Conservation (phyloP, 1,140 invertebrate genomes). For the Diploscapter pachys region DNA sequence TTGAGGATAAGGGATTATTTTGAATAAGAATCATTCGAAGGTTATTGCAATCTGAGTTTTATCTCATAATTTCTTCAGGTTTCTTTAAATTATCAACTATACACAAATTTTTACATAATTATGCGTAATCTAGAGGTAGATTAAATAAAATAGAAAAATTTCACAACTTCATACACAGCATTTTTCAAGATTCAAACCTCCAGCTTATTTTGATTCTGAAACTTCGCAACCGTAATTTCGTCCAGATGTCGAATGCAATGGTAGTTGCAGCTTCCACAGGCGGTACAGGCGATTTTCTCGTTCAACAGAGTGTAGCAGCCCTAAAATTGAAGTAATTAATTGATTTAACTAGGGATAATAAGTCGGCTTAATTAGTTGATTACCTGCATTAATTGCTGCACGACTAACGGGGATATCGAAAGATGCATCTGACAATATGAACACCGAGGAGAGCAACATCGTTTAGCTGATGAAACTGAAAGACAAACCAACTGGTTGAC, state of each 20-base stretch:
- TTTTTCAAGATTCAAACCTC: no score
- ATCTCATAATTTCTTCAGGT: no score
- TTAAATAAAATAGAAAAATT: no score
- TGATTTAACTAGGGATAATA: not conserved
- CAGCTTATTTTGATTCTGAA: no score
- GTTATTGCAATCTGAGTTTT: no score
- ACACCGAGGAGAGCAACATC: conserved; percentile 18
- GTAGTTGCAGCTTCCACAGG: conserved; percentile 14
- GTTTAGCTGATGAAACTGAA: conserved; percentile 27
- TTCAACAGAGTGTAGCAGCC: conserved; percentile 26
- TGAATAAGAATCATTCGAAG: no score
- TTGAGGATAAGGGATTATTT: no score
- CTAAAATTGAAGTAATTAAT: conserved; percentile 12
- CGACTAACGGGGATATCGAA: conserved; percentile 2
- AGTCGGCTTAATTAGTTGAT: not conserved
- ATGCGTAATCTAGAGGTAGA: no score
- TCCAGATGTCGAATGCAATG: conserved; percentile 25
- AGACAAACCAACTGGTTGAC: not conserved
- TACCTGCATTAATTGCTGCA: conserved; percentile 24
- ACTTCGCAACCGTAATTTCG: not conserved
- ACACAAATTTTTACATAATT: no score
- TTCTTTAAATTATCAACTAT: no score
- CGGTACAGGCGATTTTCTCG: conserved; percentile 21
- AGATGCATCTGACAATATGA: conserved; percentile 12
- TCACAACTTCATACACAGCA: no score